Base-by-base conservation (phyloP, 92 coral and sea anemone species). In the Parazoanthus atlanticus region DNA sequence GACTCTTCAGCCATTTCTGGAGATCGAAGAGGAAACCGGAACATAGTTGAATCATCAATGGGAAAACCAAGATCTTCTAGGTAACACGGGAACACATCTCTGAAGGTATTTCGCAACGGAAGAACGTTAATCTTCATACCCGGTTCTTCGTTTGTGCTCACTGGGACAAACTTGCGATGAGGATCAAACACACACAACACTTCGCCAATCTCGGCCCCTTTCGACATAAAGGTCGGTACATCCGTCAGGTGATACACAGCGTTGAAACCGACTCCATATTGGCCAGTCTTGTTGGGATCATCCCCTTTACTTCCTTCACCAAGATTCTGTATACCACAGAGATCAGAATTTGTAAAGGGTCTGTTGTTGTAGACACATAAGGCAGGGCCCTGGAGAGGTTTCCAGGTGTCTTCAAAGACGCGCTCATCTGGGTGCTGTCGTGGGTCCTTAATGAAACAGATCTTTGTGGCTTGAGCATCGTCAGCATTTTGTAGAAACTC, bases 221-320 rank as follows among this genome's bases (percentile, higher is more conserved):
- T 90, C 12, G 98, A 93, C 58, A 88, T 46, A 49, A 95, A 93
- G 8, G 95, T 93, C 10, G 98, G 98, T 26, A 77, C 95, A 58
- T 94, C 98, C 10, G 98, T 91, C 87, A 94, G 69, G 61, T 94
- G 98, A 72, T 95, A 95, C 41, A 95, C 98, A 32, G 98, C 98
- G 67, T 95, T 95, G 81, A 95, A 95, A 6, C 98, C 96, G 8
- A 94, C 89, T 23, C 98, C 98, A 86, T 95, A 94, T 90, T 93
- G 98, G 61, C 98, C 98, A 9, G 96, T 95, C 86, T 95, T 95
- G 91, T 91, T 90, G 34, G 94, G 96, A 81, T 95, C 98, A 43
- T 93, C 92, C 43, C 95, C 92, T 84, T 95, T 95, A 85, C 91
- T 93, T 47, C 98, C 98, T 76, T 92, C 92, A 11, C 98, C 98